Evolutionary conservation across 2,113 vertebrate genomes (phyloP).

Genomic region (Perca flavescens): DNA sequence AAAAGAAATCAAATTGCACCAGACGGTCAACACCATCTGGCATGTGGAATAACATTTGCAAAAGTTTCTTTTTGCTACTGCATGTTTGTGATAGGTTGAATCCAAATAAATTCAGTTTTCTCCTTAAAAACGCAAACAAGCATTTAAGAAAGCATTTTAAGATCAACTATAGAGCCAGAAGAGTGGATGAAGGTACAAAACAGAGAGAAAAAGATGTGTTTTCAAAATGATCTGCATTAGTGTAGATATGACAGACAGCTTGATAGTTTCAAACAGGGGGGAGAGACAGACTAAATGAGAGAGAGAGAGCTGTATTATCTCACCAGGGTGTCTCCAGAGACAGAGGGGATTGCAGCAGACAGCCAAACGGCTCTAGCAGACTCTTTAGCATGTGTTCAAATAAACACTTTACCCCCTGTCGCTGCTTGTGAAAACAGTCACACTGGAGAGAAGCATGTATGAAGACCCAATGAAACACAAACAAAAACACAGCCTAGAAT

Average conservation of each 20-base stretch:
- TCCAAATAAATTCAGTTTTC: background rate
- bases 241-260: conserved; percentile 26
- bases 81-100: background rate
- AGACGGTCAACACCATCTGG: background rate
- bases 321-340: conserved; percentile 53
- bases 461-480: conserved; percentile 40
- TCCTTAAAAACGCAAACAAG: background rate
- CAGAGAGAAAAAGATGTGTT: background rate
- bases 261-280: conserved; percentile 32
- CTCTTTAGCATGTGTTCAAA: conserved; percentile 68
- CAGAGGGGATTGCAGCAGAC: conserved; percentile 55
- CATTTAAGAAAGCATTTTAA: background rate
- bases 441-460: conserved; percentile 31
- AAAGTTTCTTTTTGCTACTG: background rate
- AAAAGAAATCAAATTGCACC: background rate
- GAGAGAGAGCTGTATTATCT: conserved; percentile 34
- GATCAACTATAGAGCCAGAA: background rate
- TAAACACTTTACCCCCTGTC: conserved; percentile 75
- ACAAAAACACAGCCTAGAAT: conserved; percentile 31
- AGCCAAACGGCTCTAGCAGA: conserved; percentile 61
- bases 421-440: conserved; percentile 57
- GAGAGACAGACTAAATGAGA: conserved; percentile 38
- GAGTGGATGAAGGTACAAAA: background rate
- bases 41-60: background rate
- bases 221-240: conserved; percentile 13